A percentile compares a stretch with the other conserved stretches of the same genome.
phyloP scores from a whole-genome alignment of 2,113 vertebrate species.

The Calonectris borealis region DNA sequence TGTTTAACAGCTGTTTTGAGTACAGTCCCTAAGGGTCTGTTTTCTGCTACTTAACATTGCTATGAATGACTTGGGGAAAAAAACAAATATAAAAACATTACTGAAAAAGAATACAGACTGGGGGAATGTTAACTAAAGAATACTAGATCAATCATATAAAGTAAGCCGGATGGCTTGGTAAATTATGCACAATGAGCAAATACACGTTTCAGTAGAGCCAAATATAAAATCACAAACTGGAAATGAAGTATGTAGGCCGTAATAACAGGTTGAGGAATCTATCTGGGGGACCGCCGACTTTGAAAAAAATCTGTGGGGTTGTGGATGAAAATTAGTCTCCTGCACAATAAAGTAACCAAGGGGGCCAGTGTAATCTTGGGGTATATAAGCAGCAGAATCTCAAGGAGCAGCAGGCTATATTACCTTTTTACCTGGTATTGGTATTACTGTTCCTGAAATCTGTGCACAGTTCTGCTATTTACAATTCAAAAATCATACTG shows the following conservation, averaged over 20 bases:
- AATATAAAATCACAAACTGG: background rate
- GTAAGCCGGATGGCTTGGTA: background rate
- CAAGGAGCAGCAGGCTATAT: background rate
- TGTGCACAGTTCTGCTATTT: background rate
- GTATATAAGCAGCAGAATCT: background rate
- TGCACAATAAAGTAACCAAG: background rate
- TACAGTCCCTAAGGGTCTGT: background rate
- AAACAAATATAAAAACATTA: background rate
- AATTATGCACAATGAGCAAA: background rate
- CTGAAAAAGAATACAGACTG: background rate
- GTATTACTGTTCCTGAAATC: background rate
- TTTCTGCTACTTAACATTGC: background rate
- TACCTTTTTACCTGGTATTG: background rate
- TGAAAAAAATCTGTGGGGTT: background rate
- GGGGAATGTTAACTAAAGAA: background rate
- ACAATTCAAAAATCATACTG: background rate
- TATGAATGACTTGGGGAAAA: background rate
- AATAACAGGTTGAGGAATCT: background rate
- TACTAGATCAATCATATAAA: background rate
- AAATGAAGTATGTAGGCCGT: background rate
- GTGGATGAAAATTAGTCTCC: background rate
- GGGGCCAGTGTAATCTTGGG: background rate
- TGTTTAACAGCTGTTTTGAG: background rate
- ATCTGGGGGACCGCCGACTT: rapidly evolving
- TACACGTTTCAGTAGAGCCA: background rate